Conservation (phyloP, 2,888 invertebrate genomes). For the Leptinotarsa tumamoca region DNA sequence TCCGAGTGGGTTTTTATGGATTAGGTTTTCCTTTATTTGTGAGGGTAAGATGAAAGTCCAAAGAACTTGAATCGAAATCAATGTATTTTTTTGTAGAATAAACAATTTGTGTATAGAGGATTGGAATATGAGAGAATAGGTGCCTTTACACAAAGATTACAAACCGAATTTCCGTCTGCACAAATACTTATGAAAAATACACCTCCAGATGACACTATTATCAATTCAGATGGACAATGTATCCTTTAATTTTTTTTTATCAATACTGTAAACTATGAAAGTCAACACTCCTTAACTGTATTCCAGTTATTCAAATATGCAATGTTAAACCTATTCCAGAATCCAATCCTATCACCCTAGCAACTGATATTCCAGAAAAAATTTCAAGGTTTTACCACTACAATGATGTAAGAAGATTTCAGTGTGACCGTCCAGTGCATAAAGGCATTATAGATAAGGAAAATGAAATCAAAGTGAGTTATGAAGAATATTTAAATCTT, state of each 20-base stretch:
- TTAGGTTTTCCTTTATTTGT: slow-evolving; percentile 94
- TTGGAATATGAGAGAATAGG: slow-evolving; percentile 94
- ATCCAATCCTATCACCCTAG: slow-evolving; percentile 68
- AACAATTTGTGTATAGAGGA: slow-evolving; percentile 95
- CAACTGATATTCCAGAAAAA: slow-evolving; percentile 83
- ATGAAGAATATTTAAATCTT: background rate
- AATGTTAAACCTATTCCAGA: slow-evolving; percentile 91
- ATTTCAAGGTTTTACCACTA: slow-evolving; percentile 91
- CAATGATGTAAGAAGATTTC: slow-evolving; percentile 90
- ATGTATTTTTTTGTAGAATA: slow-evolving; percentile 75
- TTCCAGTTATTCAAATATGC: slow-evolving; percentile 89
- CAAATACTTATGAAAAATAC: slow-evolving; percentile 93
- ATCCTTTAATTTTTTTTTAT: slow-evolving; percentile 61
- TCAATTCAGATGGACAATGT: slow-evolving; percentile 90
- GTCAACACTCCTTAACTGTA: slow-evolving; percentile 33
- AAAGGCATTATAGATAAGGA: slow-evolving; percentile 92
- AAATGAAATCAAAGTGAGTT: slow-evolving; percentile 88
- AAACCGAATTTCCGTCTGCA: slow-evolving; percentile 94
- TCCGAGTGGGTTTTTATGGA: slow-evolving; percentile 95
- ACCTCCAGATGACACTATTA: slow-evolving; percentile 88
- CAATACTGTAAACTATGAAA: background rate
- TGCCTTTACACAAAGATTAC: slow-evolving; percentile 92
- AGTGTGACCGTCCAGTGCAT: slow-evolving; percentile 90
- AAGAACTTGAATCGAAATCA: too few relatives aligned
- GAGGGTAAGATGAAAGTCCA: slow-evolving; percentile 72